These are phyloP conservation scores for Pipa parva DNA, from an alignment of 2,113 vertebrate genomes.

Conservation along the genomic window DNA sequence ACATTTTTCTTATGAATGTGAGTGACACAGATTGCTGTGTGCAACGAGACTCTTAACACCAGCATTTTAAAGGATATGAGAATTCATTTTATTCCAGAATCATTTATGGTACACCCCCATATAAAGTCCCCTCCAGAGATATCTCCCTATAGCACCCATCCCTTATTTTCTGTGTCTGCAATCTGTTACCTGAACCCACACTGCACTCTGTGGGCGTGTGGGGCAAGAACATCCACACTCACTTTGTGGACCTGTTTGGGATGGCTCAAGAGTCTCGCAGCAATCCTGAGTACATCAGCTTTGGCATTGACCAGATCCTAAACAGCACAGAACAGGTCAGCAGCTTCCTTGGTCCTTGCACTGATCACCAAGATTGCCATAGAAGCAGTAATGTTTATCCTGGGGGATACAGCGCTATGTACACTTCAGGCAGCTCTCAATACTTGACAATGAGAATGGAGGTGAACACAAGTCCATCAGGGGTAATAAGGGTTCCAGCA, in stretches of 20 bases:
- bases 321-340: slow-evolving; percentile 76
- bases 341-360: slow-evolving; percentile 68
- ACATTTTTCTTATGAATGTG: too few species aligned
- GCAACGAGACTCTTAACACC: too few species aligned
- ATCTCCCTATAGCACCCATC: background rate
- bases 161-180: background rate
- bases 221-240: too few species aligned
- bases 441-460: slow-evolving; percentile 85
- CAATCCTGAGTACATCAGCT: slow-evolving; percentile 83
- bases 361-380: slow-evolving; percentile 67
- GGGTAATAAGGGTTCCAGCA: slow-evolving; percentile 78
- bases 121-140: background rate
- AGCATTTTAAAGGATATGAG: background rate
- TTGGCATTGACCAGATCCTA: slow-evolving; percentile 89
- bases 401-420: slow-evolving; percentile 73
- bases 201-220: background rate
- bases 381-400: slow-evolving; percentile 67
- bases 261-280: slow-evolving; percentile 74
- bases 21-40: too few species aligned
- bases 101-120: background rate
- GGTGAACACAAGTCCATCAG: slow-evolving; percentile 74
- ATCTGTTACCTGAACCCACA: background rate
- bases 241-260: slow-evolving; percentile 77
- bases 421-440: slow-evolving; percentile 69
- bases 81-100: background rate